These are phyloP conservation scores for Stomatorhinus walkeri DNA, from an alignment of 2,797 vertebrate species.

Conservation along the genomic window DNA sequence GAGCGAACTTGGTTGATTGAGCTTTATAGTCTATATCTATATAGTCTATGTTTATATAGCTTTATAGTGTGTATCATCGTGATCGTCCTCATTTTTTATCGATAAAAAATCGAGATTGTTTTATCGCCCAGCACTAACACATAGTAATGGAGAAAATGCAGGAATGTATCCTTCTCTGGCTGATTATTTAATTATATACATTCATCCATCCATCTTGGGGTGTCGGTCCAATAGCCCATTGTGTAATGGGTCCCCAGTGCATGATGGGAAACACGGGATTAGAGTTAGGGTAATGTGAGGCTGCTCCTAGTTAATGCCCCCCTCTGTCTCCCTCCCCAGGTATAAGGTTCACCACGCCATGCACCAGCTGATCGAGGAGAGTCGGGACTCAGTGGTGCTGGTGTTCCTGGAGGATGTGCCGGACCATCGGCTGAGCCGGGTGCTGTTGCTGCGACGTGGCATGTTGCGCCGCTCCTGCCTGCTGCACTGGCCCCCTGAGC, in stretches of 20 bases:
- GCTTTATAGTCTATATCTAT: too few species aligned
- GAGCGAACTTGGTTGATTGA: too few species aligned
- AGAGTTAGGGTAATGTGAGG: not conserved
- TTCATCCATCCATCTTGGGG: not conserved
- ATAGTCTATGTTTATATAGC: too few species aligned
- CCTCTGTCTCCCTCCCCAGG: constrained; percentile 48
- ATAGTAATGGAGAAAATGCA: not conserved
- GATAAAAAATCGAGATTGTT: too few species aligned
- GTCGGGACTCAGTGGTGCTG: constrained; percentile 81
- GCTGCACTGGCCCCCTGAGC: constrained; percentile 80
- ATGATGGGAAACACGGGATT: not conserved
- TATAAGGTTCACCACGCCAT: constrained; percentile 83
- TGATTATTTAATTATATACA: not conserved
- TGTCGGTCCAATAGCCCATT: not conserved
- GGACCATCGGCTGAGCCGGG: constrained; percentile 75
- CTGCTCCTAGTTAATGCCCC: not conserved
- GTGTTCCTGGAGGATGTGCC: constrained; percentile 84
- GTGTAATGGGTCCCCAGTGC: not conserved
- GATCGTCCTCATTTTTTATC: too few species aligned
- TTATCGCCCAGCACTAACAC: too few species aligned
- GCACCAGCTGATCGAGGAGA: constrained; percentile 83
- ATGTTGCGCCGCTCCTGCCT: constrained; percentile 81
- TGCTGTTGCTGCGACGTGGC: constrained; percentile 77
- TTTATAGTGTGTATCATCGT: too few species aligned
- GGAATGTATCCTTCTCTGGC: not conserved